These are phyloP conservation scores for Drosophila arizonae DNA, from an alignment of 1,140 invertebrate species.

Conservation along the genomic window DNA sequence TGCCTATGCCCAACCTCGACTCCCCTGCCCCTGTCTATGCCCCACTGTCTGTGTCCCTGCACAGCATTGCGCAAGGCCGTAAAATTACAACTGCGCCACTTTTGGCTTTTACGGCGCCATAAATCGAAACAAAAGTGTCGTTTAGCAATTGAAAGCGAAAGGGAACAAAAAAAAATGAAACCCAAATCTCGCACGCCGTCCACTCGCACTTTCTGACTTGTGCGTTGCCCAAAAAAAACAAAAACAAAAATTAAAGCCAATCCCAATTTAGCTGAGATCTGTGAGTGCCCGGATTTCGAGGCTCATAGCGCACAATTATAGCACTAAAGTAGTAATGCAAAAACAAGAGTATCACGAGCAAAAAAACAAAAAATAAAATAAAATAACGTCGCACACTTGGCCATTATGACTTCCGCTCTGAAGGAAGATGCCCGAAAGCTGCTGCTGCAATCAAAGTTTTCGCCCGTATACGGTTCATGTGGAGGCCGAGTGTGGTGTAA, in stretches of 20 bases:
- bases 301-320: conserved; percentile 37
- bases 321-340: conserved; percentile 22
- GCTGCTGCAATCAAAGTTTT: conserved; percentile 36
- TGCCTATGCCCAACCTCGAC: conserved; percentile 3
- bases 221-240: not conserved
- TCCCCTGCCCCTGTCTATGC: not conserved
- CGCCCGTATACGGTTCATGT: conserved; percentile 23
- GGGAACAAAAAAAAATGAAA: conserved; percentile 14
- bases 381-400: conserved; percentile 9
- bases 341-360: not conserved
- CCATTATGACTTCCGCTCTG: conserved; percentile 25
- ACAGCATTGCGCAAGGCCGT: conserved; percentile 47
- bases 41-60: not conserved
- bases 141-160: conserved; percentile 60
- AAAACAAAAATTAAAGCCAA: conserved; percentile 6
- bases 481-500: conserved; percentile 35
- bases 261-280: conserved; percentile 20
- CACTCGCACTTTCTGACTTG: conserved; percentile 8
- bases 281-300: conserved; percentile 28
- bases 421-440: conserved; percentile 13
- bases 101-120: conserved; percentile 63
- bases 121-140: conserved; percentile 70
- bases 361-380: not conserved
- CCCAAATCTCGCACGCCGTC: not conserved
- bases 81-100: conserved; percentile 65